Percentiles rank a stretch among this genome's conserved stretches.
phyloP scores from a whole-genome alignment of 2,888 invertebrate species.

The Sarcophaga rosellei region DNA sequence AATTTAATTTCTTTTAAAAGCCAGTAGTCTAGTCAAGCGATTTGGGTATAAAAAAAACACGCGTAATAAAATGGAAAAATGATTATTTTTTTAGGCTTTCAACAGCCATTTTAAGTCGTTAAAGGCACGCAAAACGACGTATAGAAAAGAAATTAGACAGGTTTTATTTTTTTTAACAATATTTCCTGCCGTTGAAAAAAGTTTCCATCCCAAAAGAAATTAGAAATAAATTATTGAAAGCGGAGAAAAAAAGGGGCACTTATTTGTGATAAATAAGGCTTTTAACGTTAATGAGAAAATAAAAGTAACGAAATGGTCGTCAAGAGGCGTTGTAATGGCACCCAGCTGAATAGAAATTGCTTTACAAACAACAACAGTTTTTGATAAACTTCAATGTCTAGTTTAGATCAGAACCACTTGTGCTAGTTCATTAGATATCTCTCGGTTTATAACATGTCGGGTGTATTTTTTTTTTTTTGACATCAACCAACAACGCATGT shows the following conservation, averaged over 20 bases:
- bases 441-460: too few relatives aligned
- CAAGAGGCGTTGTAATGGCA: too few relatives aligned
- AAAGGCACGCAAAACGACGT: constrained; percentile 39
- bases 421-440: too few relatives aligned
- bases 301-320: too few relatives aligned
- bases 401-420: too few relatives aligned
- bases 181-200: neutral
- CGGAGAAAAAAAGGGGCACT: neutral
- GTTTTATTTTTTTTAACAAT: neutral
- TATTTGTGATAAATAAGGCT: neutral
- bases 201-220: neutral
- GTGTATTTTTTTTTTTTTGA: too few relatives aligned
- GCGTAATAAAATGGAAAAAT: constrained; percentile 17
- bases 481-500: too few relatives aligned
- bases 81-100: neutral
- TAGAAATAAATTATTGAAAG: neutral
- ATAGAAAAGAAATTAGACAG: neutral
- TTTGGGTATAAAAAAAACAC: neutral
- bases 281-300: neutral
- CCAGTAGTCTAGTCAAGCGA: neutral
- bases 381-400: too few relatives aligned
- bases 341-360: too few relatives aligned
- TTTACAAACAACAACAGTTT: too few relatives aligned
- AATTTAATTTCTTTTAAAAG: constrained; percentile 13
- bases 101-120: constrained; percentile 17